Conservation (phyloP, 2,888 invertebrate genomes). For the Parascotia fuliginaria region DNA sequence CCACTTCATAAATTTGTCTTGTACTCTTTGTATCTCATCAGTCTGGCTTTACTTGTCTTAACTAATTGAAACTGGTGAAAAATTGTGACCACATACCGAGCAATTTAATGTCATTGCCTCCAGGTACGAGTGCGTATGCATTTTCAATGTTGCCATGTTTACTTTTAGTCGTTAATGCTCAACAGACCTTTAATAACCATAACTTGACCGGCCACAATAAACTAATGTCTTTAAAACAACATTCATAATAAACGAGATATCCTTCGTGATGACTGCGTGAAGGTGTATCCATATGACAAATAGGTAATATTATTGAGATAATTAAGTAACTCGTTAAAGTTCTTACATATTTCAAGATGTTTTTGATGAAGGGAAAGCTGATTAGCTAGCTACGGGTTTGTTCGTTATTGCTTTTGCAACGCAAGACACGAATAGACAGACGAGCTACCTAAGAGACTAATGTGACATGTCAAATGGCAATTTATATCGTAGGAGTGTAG, state of each 20-base stretch:
- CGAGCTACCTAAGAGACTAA: slow-evolving; percentile 22
- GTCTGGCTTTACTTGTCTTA: slow-evolving; percentile 42
- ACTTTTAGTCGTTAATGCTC: slow-evolving; percentile 42
- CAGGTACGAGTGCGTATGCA: slow-evolving; percentile 45
- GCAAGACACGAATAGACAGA: slow-evolving; percentile 5
- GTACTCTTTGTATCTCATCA: slow-evolving; percentile 52
- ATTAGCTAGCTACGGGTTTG: slow-evolving; percentile 8
- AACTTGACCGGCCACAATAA: slow-evolving; percentile 35
- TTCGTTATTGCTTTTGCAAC: slow-evolving; percentile 3
- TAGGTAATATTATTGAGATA: slow-evolving; percentile 17
- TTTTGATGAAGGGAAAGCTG: slow-evolving; percentile 24
- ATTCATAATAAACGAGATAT: slow-evolving; percentile 36
- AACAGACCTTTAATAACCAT: slow-evolving; percentile 32
- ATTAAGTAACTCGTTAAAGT: slow-evolving; percentile 4
- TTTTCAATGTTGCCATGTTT: slow-evolving; percentile 50
- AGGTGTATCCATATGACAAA: slow-evolving; percentile 28
- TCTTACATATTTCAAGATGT: slow-evolving; percentile 5
- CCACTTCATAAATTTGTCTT: slow-evolving; percentile 52
- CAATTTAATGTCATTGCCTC: slow-evolving; percentile 61
- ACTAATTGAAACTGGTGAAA: slow-evolving; percentile 73
- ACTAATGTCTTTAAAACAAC: slow-evolving; percentile 41
- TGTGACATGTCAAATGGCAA: slow-evolving; percentile 33
- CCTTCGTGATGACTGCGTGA: slow-evolving; percentile 33
- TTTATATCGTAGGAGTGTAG: slow-evolving; percentile 15
- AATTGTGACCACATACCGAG: slow-evolving; percentile 70